A percentile compares a stretch with the other conserved stretches of the same genome.
phyloP scores from a whole-genome alignment of 2,797 vertebrate species.

The Poeciliopsis gracilis region DNA sequence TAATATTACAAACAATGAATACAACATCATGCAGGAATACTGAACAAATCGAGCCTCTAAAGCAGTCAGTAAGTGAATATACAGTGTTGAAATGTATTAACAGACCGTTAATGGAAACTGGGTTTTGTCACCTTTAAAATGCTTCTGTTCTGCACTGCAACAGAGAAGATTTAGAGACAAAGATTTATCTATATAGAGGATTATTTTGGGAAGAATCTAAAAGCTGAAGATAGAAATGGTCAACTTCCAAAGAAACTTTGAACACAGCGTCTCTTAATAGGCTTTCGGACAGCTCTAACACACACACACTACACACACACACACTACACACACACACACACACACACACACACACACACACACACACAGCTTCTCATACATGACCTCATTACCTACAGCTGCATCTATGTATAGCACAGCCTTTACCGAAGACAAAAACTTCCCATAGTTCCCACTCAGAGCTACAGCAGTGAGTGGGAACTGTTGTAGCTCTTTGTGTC shows the following conservation, averaged over 20 bases:
- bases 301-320: background rate
- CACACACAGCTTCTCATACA: background rate
- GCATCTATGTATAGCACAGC: background rate
- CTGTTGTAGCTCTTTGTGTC: background rate
- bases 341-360: too few relatives aligned
- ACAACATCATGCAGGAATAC: too few relatives aligned
- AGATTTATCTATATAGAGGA: background rate
- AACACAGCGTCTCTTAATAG: background rate
- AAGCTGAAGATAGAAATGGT: background rate
- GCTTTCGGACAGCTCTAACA: background rate
- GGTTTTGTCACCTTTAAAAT: background rate
- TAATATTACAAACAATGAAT: background rate
- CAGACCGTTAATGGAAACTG: too few relatives aligned
- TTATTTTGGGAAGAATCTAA: background rate
- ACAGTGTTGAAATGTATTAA: background rate
- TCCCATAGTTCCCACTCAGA: background rate
- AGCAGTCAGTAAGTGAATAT: background rate
- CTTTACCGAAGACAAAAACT: background rate
- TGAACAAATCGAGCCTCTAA: background rate
- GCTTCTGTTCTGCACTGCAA: background rate
- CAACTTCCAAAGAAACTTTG: background rate
- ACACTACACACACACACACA: too few relatives aligned
- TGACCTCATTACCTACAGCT: background rate
- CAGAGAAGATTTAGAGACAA: background rate
- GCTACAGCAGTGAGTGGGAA: too few relatives aligned